Evolutionary conservation across 1,140 invertebrate genomes (phyloP).

Genomic region (Caenorhabditis latens): DNA sequence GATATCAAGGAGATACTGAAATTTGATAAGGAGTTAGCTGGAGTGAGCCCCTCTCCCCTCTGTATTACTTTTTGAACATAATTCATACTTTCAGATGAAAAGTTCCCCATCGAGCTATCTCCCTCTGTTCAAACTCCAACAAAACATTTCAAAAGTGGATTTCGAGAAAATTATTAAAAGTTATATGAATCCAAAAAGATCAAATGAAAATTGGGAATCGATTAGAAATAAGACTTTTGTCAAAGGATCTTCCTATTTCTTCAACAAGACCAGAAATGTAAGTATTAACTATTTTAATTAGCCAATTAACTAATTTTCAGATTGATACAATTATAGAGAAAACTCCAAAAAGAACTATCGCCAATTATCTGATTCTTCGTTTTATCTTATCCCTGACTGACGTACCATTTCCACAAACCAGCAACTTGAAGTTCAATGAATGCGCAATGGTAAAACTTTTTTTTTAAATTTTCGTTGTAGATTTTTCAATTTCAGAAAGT

Average conservation of each 20-base stretch:
- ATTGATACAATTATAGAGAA: neutral
- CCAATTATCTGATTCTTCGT: neutral
- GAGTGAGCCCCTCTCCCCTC: too few relatives aligned
- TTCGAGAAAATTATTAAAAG: neutral
- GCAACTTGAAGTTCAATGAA: too few relatives aligned
- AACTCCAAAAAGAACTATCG: neutral
- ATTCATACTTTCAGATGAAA: too few relatives aligned
- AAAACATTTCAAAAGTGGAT: neutral
- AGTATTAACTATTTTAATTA: neutral
- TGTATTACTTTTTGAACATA: too few relatives aligned
- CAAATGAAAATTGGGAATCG: neutral
- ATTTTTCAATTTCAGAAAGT: too few relatives aligned
- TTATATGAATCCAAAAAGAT: neutral
- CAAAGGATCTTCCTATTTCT: neutral
- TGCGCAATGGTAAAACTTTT: too few relatives aligned
- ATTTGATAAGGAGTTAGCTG: too few relatives aligned
- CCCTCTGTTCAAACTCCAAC: neutral
- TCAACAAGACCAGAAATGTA: neutral
- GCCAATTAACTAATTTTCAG: neutral
- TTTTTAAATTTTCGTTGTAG: neutral
- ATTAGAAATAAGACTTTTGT: neutral
- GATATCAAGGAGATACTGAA: too few relatives aligned
- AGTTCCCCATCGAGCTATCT: too few relatives aligned
- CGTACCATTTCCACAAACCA: too few relatives aligned
- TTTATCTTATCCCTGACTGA: neutral